A percentile compares a stretch with the other conserved stretches of the same genome.
Evolutionary conservation across 1,140 invertebrate species (phyloP).

Genomic region (Scaptomyza hsui): DNA sequence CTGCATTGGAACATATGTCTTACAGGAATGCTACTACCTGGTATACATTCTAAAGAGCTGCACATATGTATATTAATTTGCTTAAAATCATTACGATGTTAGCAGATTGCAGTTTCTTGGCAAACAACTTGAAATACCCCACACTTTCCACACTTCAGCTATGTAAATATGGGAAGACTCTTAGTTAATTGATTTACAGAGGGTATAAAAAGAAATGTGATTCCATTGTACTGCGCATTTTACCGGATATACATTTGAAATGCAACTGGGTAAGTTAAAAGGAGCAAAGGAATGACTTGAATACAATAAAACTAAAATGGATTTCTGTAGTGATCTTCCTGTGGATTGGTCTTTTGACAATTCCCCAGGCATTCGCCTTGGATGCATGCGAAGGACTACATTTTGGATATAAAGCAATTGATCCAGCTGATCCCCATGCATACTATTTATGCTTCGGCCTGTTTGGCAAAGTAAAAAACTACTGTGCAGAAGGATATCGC

Average conservation of each 20-base stretch:
- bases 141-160: background rate
- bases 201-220: conserved; percentile 49
- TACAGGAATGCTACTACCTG: conserved; percentile 1
- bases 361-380: conserved; percentile 52
- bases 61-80: conserved; percentile 23
- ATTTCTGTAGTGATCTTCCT: conserved; percentile 49
- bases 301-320: background rate
- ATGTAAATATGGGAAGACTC: conserved; percentile 35
- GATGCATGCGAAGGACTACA: conserved; percentile 49
- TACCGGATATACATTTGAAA: conserved; percentile 47
- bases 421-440: conserved; percentile 46
- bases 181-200: conserved; percentile 30
- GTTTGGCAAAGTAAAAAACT: conserved; percentile 42
- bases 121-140: conserved; percentile 7
- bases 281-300: background rate
- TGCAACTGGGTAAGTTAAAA: conserved; percentile 60
- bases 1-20: conserved; percentile 14
- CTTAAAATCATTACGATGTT: conserved; percentile 24
- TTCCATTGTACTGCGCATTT: conserved; percentile 23
- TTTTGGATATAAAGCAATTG: conserved; percentile 58
- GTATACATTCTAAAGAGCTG: background rate
- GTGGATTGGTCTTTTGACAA: conserved; percentile 58
- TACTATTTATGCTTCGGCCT: conserved; percentile 57
- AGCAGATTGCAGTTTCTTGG: conserved; percentile 11
- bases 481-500: conserved; percentile 34